A percentile compares a stretch with the other conserved stretches of the same genome.
phyloP scores from a whole-genome alignment of 1,140 invertebrate species.

The Epicauta chinensis region DNA sequence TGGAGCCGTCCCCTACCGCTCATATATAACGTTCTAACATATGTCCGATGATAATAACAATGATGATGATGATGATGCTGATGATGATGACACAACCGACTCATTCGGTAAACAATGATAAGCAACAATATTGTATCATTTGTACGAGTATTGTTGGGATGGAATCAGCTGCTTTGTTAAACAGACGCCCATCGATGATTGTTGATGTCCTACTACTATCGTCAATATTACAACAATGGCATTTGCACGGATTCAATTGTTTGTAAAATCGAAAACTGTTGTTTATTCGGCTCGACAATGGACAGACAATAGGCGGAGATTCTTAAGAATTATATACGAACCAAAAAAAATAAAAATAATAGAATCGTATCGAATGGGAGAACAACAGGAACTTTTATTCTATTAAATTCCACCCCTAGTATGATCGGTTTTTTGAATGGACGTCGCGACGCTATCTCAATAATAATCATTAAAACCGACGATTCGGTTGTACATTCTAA shows the following conservation, averaged over 20 bases:
- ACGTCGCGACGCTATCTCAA: too few relatives aligned
- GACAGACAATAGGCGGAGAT: too few relatives aligned
- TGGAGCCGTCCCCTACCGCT: neutral
- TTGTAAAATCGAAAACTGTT: constrained; percentile 6
- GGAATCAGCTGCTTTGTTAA: constrained; percentile 13
- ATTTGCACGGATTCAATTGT: constrained; percentile 11
- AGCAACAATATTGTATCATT: constrained; percentile 16
- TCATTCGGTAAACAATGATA: constrained; percentile 13
- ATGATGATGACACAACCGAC: constrained; percentile 7
- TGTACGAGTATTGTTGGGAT: constrained; percentile 4
- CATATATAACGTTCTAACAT: constrained; percentile 3
- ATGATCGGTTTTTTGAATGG: too few relatives aligned
- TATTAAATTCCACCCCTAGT: too few relatives aligned
- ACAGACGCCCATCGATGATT: neutral
- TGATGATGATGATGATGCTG: neutral
- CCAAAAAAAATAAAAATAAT: too few relatives aligned
- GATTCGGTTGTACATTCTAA: too few relatives aligned
- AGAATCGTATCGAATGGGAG: too few relatives aligned
- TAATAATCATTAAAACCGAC: too few relatives aligned
- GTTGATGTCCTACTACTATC: constrained; percentile 1
- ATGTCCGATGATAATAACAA: neutral
- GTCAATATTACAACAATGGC: constrained; percentile 2
- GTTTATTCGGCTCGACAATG: too few relatives aligned
- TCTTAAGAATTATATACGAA: too few relatives aligned
- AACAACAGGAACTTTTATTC: too few relatives aligned